A percentile compares a stretch with the other conserved stretches of the same genome.
phyloP scores from a whole-genome alignment of 2,888 invertebrate genomes.

The Ommatoiulus sabulosus region DNA sequence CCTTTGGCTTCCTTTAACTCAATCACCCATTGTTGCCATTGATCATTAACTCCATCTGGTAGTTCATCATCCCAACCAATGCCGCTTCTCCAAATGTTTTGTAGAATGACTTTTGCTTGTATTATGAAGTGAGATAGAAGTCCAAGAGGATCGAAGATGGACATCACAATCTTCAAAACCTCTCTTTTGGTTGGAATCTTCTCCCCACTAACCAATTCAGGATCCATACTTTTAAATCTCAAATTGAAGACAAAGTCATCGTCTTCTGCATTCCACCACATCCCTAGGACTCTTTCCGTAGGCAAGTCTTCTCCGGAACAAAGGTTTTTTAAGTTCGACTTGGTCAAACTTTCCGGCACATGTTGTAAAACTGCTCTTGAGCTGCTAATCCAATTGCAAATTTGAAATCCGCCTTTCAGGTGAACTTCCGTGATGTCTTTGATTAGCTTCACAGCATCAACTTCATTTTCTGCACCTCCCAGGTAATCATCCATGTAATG shows the following conservation, averaged over 20 bases:
- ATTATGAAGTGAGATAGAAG: conserved; percentile 62
- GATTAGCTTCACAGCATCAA: conserved; percentile 10
- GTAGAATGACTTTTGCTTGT: conserved; percentile 62
- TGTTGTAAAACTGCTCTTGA: conserved; percentile 30
- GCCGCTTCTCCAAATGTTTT: conserved; percentile 62
- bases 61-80: conserved; percentile 63
- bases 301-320: too few relatives aligned
- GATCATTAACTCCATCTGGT: not conserved
- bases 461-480: conserved; percentile 55
- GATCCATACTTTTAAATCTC: conserved; percentile 56
- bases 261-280: conserved; percentile 49
- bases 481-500: conserved; percentile 60
- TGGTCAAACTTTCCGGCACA: too few relatives aligned
- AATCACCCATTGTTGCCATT: not conserved
- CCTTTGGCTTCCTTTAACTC: not conserved
- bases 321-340: too few relatives aligned
- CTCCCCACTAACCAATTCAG: conserved; percentile 26
- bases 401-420: too few relatives aligned
- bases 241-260: conserved; percentile 16
- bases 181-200: conserved; percentile 62
- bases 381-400: too few relatives aligned
- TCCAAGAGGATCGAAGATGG: conserved; percentile 64
- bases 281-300: not conserved
- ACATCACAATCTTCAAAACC: conserved; percentile 62
- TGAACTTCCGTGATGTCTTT: too few relatives aligned